phyloP scores from a whole-genome alignment of 2,888 invertebrate genomes.

The Cartodere bifasciata region DNA sequence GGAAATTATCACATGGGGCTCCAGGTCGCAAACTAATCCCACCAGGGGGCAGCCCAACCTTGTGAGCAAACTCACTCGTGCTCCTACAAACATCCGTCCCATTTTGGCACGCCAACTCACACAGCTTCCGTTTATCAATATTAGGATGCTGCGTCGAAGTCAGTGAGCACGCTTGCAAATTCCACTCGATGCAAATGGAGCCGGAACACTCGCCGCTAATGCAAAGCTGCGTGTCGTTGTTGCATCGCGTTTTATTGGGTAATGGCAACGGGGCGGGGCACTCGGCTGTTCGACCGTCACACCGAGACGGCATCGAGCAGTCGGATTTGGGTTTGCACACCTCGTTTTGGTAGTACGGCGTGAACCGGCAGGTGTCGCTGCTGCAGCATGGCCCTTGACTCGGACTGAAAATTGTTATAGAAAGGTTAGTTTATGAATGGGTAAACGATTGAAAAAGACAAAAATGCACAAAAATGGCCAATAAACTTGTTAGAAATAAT shows the following conservation, averaged over 20 bases:
- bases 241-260: conserved; percentile 86
- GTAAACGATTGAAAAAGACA: no score
- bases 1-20: conserved; percentile 97
- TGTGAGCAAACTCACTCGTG: conserved; percentile 72
- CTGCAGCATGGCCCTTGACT: conserved; percentile 97
- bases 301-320: conserved; percentile 78
- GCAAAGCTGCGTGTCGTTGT: conserved; percentile 81
- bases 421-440: no score
- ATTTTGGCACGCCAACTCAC: conserved; percentile 94
- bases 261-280: conserved; percentile 78
- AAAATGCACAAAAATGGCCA: no score
- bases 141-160: conserved; percentile 65
- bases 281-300: conserved; percentile 72
- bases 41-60: conserved; percentile 59
- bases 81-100: conserved; percentile 71
- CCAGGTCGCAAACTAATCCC: conserved; percentile 86
- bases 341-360: conserved; percentile 47
- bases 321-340: conserved; percentile 77
- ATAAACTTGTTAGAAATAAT: no score
- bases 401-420: conserved; percentile 71
- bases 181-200: conserved; percentile 91
- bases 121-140: conserved; percentile 73
- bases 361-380: conserved; percentile 64
- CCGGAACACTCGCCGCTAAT: conserved; percentile 86
- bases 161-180: conserved; percentile 89